Conservation (phyloP, 2,888 invertebrate species). For the Calephelis perditalis region DNA sequence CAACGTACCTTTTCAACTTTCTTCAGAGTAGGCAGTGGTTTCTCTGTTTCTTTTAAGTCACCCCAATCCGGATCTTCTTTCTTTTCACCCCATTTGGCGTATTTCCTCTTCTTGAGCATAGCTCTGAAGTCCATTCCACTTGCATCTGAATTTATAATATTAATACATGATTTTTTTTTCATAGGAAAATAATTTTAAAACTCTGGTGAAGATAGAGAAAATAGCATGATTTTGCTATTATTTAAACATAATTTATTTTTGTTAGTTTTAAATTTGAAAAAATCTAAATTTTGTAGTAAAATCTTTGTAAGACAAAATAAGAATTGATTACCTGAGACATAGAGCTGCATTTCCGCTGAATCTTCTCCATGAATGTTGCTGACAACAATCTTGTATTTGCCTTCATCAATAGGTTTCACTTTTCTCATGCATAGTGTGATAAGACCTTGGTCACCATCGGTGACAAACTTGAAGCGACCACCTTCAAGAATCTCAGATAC, state of each 20-base stretch:
- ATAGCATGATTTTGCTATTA: no score
- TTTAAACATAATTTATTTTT: no score
- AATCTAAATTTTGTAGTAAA: no score
- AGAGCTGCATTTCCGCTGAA: conserved; percentile 96
- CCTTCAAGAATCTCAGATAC: conserved; percentile 95
- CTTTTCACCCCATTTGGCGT: conserved; percentile 94
- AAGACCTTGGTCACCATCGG: conserved; percentile 94
- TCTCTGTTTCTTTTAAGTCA: conserved; percentile 93
- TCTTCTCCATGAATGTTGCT: conserved; percentile 97
- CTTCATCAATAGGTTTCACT: conserved; percentile 97
- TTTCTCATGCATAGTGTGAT: conserved; percentile 97
- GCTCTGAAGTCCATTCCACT: conserved; percentile 99
- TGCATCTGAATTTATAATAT: conserved; percentile 81
- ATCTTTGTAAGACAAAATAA: no score
- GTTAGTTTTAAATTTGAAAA: no score
- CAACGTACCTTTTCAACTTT: conserved; percentile 94
- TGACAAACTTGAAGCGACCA: conserved; percentile 95
- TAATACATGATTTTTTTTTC: not conserved
- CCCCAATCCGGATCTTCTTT: conserved; percentile 96
- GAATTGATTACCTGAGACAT: conserved; percentile 89
- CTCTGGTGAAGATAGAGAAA: no score
- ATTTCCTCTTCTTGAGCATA: conserved; percentile 97
- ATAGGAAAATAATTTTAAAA: no score
- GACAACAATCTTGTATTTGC: conserved; percentile 94
- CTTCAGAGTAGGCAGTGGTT: conserved; percentile 90